Conservation (phyloP, 2,113 vertebrate species). For the Pholis gunnellus region DNA sequence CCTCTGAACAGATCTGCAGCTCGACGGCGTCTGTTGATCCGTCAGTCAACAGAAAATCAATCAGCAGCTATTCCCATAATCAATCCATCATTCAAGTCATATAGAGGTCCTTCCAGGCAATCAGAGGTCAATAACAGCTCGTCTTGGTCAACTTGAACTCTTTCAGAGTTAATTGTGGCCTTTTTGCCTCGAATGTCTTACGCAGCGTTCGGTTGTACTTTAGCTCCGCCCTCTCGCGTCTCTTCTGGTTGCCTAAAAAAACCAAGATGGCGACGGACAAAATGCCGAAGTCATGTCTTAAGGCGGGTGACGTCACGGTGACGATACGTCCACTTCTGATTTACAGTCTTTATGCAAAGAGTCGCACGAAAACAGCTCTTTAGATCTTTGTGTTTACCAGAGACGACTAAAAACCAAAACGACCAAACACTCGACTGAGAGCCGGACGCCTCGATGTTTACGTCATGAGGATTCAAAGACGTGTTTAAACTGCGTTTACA, state of each 20-base stretch:
- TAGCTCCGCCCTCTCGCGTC: neutral
- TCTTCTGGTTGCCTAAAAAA: neutral
- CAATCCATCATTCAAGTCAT: neutral
- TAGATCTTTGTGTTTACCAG: too few relatives aligned
- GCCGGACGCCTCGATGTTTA: too few relatives aligned
- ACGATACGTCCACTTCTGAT: neutral
- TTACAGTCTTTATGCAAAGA: neutral
- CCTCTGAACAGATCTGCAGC: neutral
- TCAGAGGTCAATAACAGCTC: too few relatives aligned
- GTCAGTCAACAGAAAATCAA: neutral
- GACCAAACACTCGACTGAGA: too few relatives aligned
- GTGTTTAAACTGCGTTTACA: neutral
- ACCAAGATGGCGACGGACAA: neutral
- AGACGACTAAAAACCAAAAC: too few relatives aligned
- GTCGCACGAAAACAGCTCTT: too few relatives aligned
- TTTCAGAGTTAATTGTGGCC: too few relatives aligned
- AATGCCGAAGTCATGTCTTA: neutral
- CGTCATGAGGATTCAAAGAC: neutral
- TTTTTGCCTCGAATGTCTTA: too few relatives aligned
- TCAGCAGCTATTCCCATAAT: neutral
- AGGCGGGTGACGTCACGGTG: neutral
- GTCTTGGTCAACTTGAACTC: too few relatives aligned
- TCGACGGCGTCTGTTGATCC: neutral
- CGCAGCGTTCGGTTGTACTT: too few relatives aligned
- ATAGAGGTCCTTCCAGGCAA: too few relatives aligned